These are phyloP conservation scores for Pygocentrus nattereri DNA, from an alignment of 2,797 vertebrate species.

Conservation along the genomic window DNA sequence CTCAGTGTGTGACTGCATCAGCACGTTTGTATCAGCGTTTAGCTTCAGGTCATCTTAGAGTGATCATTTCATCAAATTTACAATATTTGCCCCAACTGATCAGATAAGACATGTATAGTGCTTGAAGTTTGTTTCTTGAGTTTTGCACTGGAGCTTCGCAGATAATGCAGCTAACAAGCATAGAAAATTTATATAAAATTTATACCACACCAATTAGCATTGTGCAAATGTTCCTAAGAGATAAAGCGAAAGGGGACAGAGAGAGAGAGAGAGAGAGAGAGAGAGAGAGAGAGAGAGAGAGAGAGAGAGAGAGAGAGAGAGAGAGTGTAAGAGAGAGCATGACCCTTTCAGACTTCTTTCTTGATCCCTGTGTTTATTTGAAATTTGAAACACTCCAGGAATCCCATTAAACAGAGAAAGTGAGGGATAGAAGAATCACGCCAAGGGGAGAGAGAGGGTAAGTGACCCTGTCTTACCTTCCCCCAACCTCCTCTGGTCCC, in stretches of 20 bases:
- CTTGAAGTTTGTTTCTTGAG: too few species aligned
- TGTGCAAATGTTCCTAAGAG: too few species aligned
- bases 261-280: background rate
- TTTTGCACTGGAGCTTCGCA: too few species aligned
- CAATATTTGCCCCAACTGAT: too few species aligned
- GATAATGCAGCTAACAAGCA: too few species aligned
- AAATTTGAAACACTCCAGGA: slow-evolving; percentile 53
- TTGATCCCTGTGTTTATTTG: slow-evolving; percentile 48
- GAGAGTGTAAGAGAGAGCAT: slow-evolving; percentile 5
- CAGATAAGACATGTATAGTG: too few species aligned
- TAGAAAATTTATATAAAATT: too few species aligned
- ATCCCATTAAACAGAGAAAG: slow-evolving; percentile 48
- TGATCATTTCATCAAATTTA: too few species aligned
- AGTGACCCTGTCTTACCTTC: slow-evolving; percentile 48
- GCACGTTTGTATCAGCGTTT: too few species aligned
- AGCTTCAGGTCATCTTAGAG: too few species aligned
- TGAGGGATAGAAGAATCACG: background rate
- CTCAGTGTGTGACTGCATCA: too few species aligned
- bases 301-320: slow-evolving; percentile 29
- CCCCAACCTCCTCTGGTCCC: slow-evolving; percentile 41
- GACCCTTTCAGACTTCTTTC: slow-evolving; percentile 28
- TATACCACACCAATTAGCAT: too few species aligned
- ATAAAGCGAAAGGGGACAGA: background rate
- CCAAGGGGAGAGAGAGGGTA: slow-evolving; percentile 11
- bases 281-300: background rate